These are phyloP conservation scores for Anthopleura xanthogrammica DNA, from an alignment of 92 coral and sea anemone species.

Conservation along the genomic window DNA sequence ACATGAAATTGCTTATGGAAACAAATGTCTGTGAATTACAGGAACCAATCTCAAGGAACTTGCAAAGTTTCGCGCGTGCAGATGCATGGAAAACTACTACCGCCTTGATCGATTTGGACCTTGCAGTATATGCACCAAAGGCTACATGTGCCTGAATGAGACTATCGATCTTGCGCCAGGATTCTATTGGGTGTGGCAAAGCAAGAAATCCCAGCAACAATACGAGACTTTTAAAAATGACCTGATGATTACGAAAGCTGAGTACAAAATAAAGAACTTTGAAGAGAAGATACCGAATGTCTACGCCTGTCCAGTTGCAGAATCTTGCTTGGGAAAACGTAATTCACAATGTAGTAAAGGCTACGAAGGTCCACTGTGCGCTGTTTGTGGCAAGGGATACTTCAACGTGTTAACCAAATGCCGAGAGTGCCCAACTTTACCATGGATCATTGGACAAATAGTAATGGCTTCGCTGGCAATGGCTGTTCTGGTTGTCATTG, in stretches of 20 bases:
- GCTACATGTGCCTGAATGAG: slow-evolving; percentile 27
- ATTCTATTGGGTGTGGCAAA: slow-evolving; percentile 41
- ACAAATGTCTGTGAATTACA: not conserved
- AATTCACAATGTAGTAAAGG: slow-evolving; percentile 7
- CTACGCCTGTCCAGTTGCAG: not conserved
- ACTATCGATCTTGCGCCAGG: slow-evolving; percentile 19
- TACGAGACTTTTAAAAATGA: slow-evolving; percentile 2
- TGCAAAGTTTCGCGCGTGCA: slow-evolving; percentile 38
- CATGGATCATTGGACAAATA: slow-evolving; percentile 30
- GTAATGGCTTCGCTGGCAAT: not conserved
- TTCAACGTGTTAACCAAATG: slow-evolving; percentile 20
- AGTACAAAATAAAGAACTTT: not conserved
- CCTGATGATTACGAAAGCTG: not conserved
- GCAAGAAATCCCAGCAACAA: not conserved
- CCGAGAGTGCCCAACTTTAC: slow-evolving; percentile 24
- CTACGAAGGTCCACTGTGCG: slow-evolving; percentile 27
- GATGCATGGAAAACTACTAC: slow-evolving; percentile 20
- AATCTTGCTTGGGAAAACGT: not conserved
- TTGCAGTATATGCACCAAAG: slow-evolving; percentile 35
- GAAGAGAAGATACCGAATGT: not conserved
- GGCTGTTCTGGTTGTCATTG: not conserved
- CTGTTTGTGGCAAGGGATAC: slow-evolving; percentile 22
- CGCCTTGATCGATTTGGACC: slow-evolving; percentile 10
- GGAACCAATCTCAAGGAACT: slow-evolving; percentile 29
- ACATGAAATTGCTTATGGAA: no score